Conservation (phyloP, 2,888 invertebrate genomes). For the Drosophila limbata region DNA sequence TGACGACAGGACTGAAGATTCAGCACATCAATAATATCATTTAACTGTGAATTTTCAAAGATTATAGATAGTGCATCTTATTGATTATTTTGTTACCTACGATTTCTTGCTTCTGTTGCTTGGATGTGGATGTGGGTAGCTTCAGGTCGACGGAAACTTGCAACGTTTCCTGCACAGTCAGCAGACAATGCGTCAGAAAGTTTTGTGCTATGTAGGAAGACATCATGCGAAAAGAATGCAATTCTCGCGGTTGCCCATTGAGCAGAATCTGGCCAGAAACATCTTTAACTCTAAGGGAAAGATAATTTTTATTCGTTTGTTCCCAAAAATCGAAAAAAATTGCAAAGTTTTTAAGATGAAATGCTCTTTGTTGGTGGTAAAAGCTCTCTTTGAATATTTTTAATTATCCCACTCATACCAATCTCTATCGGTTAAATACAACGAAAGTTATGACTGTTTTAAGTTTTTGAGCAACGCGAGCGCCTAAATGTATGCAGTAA, state of each 20-base stretch:
- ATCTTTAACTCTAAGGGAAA: constrained; percentile 66
- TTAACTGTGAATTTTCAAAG: constrained; percentile 87
- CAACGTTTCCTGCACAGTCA: constrained; percentile 94
- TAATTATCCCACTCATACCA: too few relatives aligned
- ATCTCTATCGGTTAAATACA: background rate
- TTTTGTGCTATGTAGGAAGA: constrained; percentile 95
- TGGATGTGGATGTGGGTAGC: constrained; percentile 88
- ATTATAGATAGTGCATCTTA: background rate
- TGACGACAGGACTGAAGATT: constrained; percentile 88
- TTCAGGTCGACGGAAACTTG: constrained; percentile 93
- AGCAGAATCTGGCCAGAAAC: constrained; percentile 89
- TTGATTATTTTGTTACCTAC: constrained; percentile 86
- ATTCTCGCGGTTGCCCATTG: constrained; percentile 89
- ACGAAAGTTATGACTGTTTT: background rate
- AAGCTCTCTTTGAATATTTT: too few relatives aligned
- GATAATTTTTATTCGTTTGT: background rate
- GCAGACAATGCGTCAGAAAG: constrained; percentile 91
- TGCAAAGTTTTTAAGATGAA: too few relatives aligned
- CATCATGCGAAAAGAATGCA: constrained; percentile 87
- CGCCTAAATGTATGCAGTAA: too few relatives aligned
- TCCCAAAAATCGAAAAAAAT: too few relatives aligned
- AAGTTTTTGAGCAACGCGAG: background rate
- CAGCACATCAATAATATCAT: constrained; percentile 91
- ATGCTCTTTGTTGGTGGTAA: background rate
- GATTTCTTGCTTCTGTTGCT: constrained; percentile 88